Percentiles rank a stretch among this genome's conserved stretches.
phyloP scores from a whole-genome alignment of 2,113 vertebrate species.

The Misgurnus anguillicaudatus region DNA sequence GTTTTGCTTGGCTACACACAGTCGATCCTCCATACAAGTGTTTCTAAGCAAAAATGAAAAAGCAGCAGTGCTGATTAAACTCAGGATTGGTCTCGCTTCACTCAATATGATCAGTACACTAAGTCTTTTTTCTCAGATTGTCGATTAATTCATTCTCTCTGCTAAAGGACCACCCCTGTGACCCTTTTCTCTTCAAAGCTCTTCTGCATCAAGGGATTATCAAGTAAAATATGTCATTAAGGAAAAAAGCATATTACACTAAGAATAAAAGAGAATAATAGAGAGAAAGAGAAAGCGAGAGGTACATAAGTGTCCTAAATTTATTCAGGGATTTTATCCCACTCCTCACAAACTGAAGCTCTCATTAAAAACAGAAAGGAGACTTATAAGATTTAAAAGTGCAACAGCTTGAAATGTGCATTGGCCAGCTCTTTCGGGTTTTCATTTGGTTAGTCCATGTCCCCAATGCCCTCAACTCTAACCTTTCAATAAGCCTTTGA shows the following conservation, averaged over 20 bases:
- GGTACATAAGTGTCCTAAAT: slow-evolving; percentile 13
- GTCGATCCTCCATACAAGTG: background rate
- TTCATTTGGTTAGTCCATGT: slow-evolving; percentile 31
- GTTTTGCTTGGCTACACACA: background rate
- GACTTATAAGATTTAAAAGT: slow-evolving; percentile 38
- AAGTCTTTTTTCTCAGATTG: slow-evolving; percentile 19
- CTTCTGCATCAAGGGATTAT: slow-evolving; percentile 48
- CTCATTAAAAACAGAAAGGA: slow-evolving; percentile 49
- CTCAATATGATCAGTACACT: slow-evolving; percentile 21
- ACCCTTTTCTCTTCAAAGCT: slow-evolving; percentile 29
- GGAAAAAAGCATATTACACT: slow-evolving; percentile 34
- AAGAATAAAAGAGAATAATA: background rate
- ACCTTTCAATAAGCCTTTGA: background rate
- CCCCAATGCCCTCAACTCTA: background rate
- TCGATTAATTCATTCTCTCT: slow-evolving; percentile 42
- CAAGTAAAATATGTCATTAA: slow-evolving; percentile 50
- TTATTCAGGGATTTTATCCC: slow-evolving; percentile 37
- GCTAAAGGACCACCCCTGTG: slow-evolving; percentile 36
- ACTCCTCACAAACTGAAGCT: slow-evolving; percentile 21
- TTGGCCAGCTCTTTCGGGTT: slow-evolving; percentile 28
- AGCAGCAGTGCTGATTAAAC: slow-evolving; percentile 38
- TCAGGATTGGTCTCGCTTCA: slow-evolving; percentile 8
- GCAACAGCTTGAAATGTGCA: slow-evolving; percentile 19
- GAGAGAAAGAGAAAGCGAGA: background rate
- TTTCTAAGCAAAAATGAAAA: slow-evolving; percentile 21